Evolutionary conservation across 2,888 invertebrate genomes (phyloP), one percentile per base, ranked within the genome.

Genomic region (Eupithecia dodoneata): DNA sequence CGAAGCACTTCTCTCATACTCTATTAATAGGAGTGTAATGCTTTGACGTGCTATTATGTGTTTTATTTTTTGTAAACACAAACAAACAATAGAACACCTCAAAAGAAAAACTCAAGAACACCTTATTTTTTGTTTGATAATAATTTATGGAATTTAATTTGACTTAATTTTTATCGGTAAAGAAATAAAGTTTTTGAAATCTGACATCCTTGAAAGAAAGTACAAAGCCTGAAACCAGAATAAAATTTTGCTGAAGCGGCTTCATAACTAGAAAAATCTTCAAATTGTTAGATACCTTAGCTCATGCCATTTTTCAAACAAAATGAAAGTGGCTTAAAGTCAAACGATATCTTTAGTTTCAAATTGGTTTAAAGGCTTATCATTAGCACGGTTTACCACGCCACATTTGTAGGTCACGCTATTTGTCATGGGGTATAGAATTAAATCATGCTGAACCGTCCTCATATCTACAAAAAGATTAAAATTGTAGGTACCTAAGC

Each of bases 341-440:
- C 5, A 41, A 41, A 42, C 59, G 59, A 1, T 59, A n/a, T 55
- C 10, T 30, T 12, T 30, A 47, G 74, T 66, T 72, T 30, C 67
- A 78, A 81, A 78, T 78, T 63, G 76, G 79, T 71, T 81, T 78
- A 67, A 65, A 6, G 18, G 52, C 72, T 76, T 75, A 70, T 45
- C 30, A 63, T 63, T 63, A 63, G 30, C 59, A 72, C 6, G 52
- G 71, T 41, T 75, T 42, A 15, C 41, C 66, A 18, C 63, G 18
- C 6, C 4, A 42, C 42, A 42, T 66, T 66, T 66, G 13, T 66
- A 42, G 66, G 66, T 66, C 66, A 66, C 6, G 7, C 30, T 30
- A 63, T 63, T 63, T 30, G 10, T 63, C 63, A 63, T 10, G 30
- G 30, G 63, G 30, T 63, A 63, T 63, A 30, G 30, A 30, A 30